phyloP scores from a whole-genome alignment of 2,113 vertebrate genomes.

The Halichoeres trimaculatus region DNA sequence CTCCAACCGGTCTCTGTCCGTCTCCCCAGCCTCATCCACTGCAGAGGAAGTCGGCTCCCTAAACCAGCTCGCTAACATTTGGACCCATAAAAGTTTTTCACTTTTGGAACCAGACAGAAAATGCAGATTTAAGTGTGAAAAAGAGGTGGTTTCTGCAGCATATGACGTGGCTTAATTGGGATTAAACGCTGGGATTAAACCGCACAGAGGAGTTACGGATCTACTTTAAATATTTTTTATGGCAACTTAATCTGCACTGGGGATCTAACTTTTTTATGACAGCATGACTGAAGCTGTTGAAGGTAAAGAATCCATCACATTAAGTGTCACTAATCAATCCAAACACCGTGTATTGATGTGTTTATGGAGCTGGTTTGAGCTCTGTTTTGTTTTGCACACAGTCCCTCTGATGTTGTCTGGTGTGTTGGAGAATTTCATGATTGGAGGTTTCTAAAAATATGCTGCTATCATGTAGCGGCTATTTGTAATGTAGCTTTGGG shows the following conservation, averaged over 20 bases:
- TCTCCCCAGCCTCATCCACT: constrained; percentile 43
- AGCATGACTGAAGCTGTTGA: constrained; percentile 71
- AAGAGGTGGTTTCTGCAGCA: background rate
- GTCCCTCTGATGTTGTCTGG: background rate
- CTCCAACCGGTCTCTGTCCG: constrained; percentile 47
- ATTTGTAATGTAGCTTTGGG: constrained; percentile 56
- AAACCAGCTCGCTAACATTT: background rate
- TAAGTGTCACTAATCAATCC: background rate
- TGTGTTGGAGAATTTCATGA: constrained; percentile 37
- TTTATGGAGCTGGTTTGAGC: background rate
- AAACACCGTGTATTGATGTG: background rate
- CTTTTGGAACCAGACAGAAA: background rate
- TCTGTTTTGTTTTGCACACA: constrained; percentile 38
- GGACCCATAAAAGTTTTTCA: constrained; percentile 3
- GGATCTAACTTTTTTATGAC: constrained; percentile 43
- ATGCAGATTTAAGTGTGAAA: constrained; percentile 14
- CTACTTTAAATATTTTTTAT: constrained; percentile 41
- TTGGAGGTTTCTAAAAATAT: constrained; percentile 73
- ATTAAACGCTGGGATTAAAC: constrained; percentile 49
- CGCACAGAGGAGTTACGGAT: constrained; percentile 25
- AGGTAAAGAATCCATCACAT: constrained; percentile 60
- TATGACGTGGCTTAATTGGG: constrained; percentile 11
- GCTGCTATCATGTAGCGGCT: constrained; percentile 66
- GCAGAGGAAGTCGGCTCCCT: constrained; percentile 24
- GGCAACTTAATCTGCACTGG: constrained; percentile 45